Evolutionary conservation across 2,113 vertebrate species (phyloP).

Genomic region (Siphamia tubifer): DNA sequence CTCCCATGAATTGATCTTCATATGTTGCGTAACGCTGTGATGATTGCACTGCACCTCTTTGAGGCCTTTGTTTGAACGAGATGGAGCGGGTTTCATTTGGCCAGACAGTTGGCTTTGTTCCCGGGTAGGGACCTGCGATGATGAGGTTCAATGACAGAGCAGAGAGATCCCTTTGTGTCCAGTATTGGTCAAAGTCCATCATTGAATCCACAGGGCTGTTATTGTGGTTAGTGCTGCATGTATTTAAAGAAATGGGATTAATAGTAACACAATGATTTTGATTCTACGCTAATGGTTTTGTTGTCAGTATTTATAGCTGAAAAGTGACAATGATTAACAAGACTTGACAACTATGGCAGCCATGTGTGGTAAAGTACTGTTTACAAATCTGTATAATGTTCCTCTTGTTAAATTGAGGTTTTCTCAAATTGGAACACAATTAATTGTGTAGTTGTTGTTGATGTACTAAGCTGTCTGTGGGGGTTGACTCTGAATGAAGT

Average conservation of each 20-base stretch:
- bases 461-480: background rate
- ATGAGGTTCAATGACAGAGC: slow-evolving; percentile 52
- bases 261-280: too few relatives aligned
- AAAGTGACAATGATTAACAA: too few relatives aligned
- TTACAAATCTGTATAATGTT: background rate
- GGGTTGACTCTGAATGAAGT: slow-evolving; percentile 9
- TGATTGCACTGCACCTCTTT: slow-evolving; percentile 61
- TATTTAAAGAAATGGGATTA: too few relatives aligned
- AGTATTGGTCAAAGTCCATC: slow-evolving; percentile 15
- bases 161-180: slow-evolving; percentile 62
- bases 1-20: slow-evolving; percentile 63
- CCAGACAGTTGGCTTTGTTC: slow-evolving; percentile 70
- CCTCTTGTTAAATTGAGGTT: background rate
- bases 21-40: slow-evolving; percentile 64
- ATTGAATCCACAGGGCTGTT: slow-evolving; percentile 21
- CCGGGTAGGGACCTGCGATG: slow-evolving; percentile 43
- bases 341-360: too few relatives aligned
- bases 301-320: too few relatives aligned
- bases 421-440: background rate
- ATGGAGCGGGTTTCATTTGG: slow-evolving; percentile 66
- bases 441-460: background rate
- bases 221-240: slow-evolving; percentile 9
- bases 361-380: background rate
- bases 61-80: slow-evolving; percentile 68
- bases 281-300: too few relatives aligned